Base-by-base conservation (phyloP, 2,888 invertebrate genomes). In the Chesias legatella region DNA sequence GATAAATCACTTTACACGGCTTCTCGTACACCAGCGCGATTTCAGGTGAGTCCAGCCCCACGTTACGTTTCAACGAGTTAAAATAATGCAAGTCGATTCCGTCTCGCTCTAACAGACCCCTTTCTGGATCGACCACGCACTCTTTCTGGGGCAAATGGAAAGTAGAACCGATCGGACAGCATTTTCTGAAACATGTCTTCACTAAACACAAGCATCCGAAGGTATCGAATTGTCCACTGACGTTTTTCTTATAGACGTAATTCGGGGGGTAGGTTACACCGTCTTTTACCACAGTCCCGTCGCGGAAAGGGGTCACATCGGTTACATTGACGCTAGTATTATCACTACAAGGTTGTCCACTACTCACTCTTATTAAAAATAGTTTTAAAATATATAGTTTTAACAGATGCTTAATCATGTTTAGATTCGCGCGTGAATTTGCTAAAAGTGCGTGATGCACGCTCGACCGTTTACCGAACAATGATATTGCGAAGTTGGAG, bases 181-280 rank as follows among this genome's bases (percentile, higher is more conserved):
- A 86, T 40, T 86, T 86, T n/a, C 71, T 53, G 10, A 79, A 63
- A 58, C 85, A 85, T 3, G 62, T 54, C 8, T 51, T 69, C 0
- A 63, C n/a, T 39, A 70, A 45, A 48, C 85, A 85, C 28, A 73
- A 41, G 51, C 85, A 85, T 0, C 81, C 84, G 11, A 67, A 79
- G 1, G 48, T 67, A 38, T 45, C 70, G 0, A 66, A 41, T 39
- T 53, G 64, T 6, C 73, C 79, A 25, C 53, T 63, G 1, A 75
- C 48, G 10, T 67, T 70, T 45, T 64, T 73, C 1, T 49, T 31
- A 40, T 64, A 83, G 13, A 79, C 57, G 47, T 60, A 60, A 24
- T 74, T 51, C 24, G 61, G 58, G 10, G 74, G 60, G 56, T 69
- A 84, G 6, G 46, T 37, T 1, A 72, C 43, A 2, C 70, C 73